Base-by-base conservation (phyloP, 2,113 vertebrate species). In the Nycticebus coucang region DNA sequence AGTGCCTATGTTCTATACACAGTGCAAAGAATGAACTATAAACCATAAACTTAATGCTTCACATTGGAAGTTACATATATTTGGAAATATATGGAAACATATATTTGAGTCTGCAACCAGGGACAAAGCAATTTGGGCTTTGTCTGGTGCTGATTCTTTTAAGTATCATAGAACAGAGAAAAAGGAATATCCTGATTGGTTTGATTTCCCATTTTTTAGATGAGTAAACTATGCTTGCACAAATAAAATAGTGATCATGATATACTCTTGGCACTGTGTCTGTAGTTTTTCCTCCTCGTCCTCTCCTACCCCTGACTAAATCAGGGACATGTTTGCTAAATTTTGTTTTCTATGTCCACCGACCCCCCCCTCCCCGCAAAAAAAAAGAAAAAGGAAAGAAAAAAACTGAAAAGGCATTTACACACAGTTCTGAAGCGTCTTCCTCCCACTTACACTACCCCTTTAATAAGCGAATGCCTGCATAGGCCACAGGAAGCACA, bases 401-500 rank as follows among this genome's bases (percentile, higher is more conserved):
- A 17, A 64, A 24, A 26, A 26, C 5, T 21, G 18, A 18, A 35
- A 80, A 88, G 83, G 7, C 37, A 33, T 80, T 75, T 64, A 28
- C 19, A 77, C 75, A n/a, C 33, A 64, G 50, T 74, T 89, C 87
- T 89, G 1, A 3, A 45, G 92, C 41, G 19, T 4, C 9, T 18
- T 68, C 41, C 28, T 92, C 45, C 50, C 50, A 37, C 33, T 33
- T 71, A 24, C 3, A 66, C 53, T 35, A 24, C 12, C 22, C 28
- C 66, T 87, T 62, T 91, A 86, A 81, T 84, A 55, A 95, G 53
- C 35, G 57, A 90, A 82, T 55, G 59, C 64, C 86, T 69, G 55
- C 35, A 74, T 2, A 75, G 74, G 68, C 68, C 82, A 80, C 64
- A 75, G 84, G 17, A 91, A 66, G 24, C 62, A 17, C 37, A 72